Conservation (phyloP, 2,888 invertebrate species). For the Pseudococcus jackbeardsleyi region DNA sequence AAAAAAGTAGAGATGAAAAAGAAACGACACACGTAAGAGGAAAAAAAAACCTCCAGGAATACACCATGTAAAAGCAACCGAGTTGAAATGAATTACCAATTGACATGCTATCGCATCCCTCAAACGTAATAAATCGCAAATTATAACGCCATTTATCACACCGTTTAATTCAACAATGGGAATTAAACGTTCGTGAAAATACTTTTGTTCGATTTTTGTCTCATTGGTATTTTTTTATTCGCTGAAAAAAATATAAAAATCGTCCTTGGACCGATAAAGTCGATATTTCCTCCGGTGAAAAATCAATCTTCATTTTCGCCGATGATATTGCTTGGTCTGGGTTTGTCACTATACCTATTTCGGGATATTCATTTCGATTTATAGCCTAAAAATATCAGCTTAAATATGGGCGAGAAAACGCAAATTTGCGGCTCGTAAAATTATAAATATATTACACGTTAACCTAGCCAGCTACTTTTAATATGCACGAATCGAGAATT, state of each 20-base stretch:
- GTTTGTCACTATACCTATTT: not conserved
- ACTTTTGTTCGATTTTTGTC: not conserved
- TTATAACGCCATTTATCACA: conserved; percentile 45
- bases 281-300: too few relatives aligned
- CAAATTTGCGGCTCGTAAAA: conserved; percentile 16
- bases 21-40: not conserved
- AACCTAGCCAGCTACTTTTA: not conserved
- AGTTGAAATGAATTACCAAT: conserved; percentile 31
- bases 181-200: conserved; percentile 13
- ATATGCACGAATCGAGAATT: not conserved
- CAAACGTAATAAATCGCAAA: conserved; percentile 40
- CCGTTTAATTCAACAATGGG: conserved; percentile 23
- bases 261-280: too few relatives aligned
- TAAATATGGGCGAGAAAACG: not conserved
- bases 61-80: conserved; percentile 6
- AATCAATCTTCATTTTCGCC: too few relatives aligned
- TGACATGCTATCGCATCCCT: conserved; percentile 41
- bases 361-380: not conserved
- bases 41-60: not conserved
- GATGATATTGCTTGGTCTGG: not conserved
- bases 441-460: not conserved
- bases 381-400: not conserved
- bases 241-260: too few relatives aligned
- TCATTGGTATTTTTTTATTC: too few relatives aligned
- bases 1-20: not conserved